phyloP scores from a whole-genome alignment of 1,140 invertebrate species.

The Phortica variegata region DNA sequence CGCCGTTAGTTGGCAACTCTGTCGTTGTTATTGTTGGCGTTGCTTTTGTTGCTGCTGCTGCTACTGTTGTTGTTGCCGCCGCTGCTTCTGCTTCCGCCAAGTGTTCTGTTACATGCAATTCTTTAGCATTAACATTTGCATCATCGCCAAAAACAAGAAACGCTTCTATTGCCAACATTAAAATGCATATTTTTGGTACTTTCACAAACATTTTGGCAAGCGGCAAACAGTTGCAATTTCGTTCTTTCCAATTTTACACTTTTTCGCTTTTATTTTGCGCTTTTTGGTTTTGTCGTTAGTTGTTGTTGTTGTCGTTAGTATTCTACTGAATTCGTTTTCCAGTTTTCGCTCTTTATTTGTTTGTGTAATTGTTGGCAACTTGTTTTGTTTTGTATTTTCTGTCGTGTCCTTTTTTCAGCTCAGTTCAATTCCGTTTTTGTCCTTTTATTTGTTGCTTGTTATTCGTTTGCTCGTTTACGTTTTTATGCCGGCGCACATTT shows the following conservation, averaged over 20 bases:
- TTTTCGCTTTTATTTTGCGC: conserved; percentile 4
- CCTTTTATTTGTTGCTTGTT: background rate
- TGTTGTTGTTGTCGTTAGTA: conserved; percentile 1
- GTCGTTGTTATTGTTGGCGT: conserved; percentile 27
- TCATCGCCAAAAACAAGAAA: conserved; percentile 14
- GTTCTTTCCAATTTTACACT: too few species aligned
- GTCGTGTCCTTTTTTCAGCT: conserved; percentile 13
- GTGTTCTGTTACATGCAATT: conserved; percentile 1
- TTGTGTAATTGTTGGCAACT: background rate
- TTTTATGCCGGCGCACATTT: conserved; percentile 18
- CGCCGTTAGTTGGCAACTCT: conserved; percentile 24
- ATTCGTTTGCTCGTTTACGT: conserved; percentile 4
- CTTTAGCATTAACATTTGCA: conserved; percentile 13
- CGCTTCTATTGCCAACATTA: conserved; percentile 41
- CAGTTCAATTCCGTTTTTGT: background rate
- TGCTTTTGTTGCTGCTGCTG: conserved; percentile 7
- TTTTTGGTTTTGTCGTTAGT: conserved; percentile 2
- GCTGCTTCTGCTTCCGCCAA: conserved; percentile 3
- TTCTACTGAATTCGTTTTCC: background rate
- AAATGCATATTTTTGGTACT: conserved; percentile 43
- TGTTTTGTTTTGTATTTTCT: conserved; percentile 8
- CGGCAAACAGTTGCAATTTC: background rate
- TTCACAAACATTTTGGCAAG: conserved; percentile 28
- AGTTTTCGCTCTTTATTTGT: conserved; percentile 2
- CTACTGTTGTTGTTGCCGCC: conserved; percentile 7